A percentile compares a stretch with the other conserved stretches of the same genome.
Evolutionary conservation across 23 tunicate genomes (phyloP).

Genomic region (Phallusia fumigata): DNA sequence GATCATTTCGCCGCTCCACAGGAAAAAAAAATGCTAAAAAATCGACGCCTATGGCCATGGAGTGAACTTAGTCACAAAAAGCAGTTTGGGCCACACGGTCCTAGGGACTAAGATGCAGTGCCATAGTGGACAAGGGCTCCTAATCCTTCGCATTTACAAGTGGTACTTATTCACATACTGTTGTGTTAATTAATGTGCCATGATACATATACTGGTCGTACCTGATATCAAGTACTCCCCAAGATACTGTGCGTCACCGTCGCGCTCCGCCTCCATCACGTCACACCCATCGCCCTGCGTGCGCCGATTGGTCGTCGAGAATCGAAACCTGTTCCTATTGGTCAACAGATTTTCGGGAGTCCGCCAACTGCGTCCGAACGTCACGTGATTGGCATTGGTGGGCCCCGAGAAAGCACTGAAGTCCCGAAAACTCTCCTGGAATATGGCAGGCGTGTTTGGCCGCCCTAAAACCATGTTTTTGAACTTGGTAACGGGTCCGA

Average conservation of each 20-base stretch:
- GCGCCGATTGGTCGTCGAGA: constrained; percentile 14
- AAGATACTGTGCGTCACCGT: background rate
- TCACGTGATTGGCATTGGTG: constrained; percentile 20
- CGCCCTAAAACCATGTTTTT: constrained; percentile 65
- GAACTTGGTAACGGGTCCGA: constrained; percentile 66
- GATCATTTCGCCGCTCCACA: too few species aligned
- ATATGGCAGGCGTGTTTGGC: constrained; percentile 1
- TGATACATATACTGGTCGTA: background rate
- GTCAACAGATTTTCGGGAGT: constrained; percentile 32
- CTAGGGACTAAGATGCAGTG: too few species aligned
- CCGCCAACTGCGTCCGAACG: constrained; percentile 52
- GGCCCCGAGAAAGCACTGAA: constrained; percentile 44
- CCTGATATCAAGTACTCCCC: constrained; percentile 32
- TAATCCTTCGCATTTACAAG: too few species aligned
- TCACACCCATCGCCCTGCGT: constrained; percentile 63
- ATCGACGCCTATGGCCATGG: too few species aligned
- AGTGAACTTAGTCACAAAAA: too few species aligned
- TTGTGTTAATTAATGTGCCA: too few species aligned
- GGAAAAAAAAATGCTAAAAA: too few species aligned
- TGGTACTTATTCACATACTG: too few species aligned
- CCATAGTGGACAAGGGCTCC: too few species aligned
- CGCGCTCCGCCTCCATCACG: constrained; percentile 1
- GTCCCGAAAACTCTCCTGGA: constrained; percentile 25
- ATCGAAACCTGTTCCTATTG: constrained; percentile 28
- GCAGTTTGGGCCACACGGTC: too few species aligned